A percentile compares a stretch with the other conserved stretches of the same genome.
Conservation (phyloP, 2,888 invertebrate genomes). For the Plemyria rubiginata region DNA sequence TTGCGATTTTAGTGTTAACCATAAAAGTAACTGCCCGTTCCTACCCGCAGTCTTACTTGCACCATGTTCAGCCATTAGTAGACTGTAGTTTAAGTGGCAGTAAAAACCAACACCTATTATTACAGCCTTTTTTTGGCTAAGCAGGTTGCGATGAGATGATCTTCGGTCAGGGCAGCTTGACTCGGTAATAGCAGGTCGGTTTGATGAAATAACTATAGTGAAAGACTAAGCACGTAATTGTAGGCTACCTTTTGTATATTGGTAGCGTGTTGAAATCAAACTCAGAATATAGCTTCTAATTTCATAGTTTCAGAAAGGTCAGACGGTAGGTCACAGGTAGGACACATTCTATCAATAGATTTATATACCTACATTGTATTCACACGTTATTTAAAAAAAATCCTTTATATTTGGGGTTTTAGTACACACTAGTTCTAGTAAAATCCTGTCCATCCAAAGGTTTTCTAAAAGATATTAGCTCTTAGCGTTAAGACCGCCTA, state of each 20-base stretch:
- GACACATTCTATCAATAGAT: constrained; percentile 2
- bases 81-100: constrained; percentile 17
- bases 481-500: no score
- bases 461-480: no score
- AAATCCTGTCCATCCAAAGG: no score
- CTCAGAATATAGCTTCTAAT: neutral
- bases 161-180: constrained; percentile 15
- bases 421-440: no score
- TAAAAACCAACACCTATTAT: constrained; percentile 40
- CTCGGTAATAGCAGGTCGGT: constrained; percentile 22
- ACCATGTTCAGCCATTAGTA: constrained; percentile 2
- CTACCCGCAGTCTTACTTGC: constrained; percentile 1
- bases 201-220: constrained; percentile 25
- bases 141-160: constrained; percentile 30
- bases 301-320: constrained; percentile 9
- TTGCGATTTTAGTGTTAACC: neutral
- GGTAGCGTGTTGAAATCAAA: constrained; percentile 17
- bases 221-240: constrained; percentile 13
- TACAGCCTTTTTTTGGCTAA: constrained; percentile 30
- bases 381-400: no score
- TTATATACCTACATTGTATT: neutral
- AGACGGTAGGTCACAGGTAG: neutral
- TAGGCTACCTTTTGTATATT: constrained; percentile 21
- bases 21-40: constrained; percentile 1
- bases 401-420: no score